A percentile compares a stretch with the other conserved stretches of the same genome.
phyloP scores from a whole-genome alignment of 2,797 vertebrate genomes.

The Pipistrellus pygmaeus region DNA sequence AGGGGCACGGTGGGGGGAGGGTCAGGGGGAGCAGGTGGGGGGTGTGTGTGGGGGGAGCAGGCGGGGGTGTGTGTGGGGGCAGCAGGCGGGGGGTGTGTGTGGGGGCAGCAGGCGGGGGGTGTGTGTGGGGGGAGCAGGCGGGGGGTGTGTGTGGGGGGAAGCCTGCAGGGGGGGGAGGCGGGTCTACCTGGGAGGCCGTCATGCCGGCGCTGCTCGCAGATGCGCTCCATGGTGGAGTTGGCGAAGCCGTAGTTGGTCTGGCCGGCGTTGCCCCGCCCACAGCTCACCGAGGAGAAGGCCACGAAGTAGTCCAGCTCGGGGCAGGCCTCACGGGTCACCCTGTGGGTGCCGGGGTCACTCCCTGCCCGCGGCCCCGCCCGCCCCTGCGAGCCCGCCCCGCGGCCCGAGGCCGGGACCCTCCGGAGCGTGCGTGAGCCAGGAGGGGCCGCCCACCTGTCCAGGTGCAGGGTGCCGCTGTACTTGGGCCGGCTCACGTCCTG shows the following conservation, averaged over 20 bases:
- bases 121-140: too few relatives aligned
- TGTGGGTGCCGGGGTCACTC: slow-evolving; percentile 73
- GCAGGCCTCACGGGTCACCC: slow-evolving; percentile 93
- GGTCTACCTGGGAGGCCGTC: slow-evolving; percentile 91
- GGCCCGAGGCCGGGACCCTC: fast-evolving
- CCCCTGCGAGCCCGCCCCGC: not conserved
- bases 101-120: too few relatives aligned
- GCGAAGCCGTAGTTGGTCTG: slow-evolving; percentile 98
- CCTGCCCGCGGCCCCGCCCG: not conserved
- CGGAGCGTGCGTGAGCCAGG: too few relatives aligned
- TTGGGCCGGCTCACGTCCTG: slow-evolving; percentile 95
- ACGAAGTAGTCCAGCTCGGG: slow-evolving; percentile 95
- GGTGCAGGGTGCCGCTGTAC: slow-evolving; percentile 93
- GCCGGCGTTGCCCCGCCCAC: slow-evolving; percentile 96
- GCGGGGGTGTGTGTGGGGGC: too few relatives aligned
- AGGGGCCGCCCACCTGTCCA: slow-evolving; percentile 92
- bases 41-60: too few relatives aligned
- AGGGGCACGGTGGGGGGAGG: not conserved
- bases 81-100: too few relatives aligned
- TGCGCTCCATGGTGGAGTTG: slow-evolving; percentile 98
- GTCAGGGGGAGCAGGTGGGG: too few relatives aligned
- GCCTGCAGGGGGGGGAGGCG: too few relatives aligned
- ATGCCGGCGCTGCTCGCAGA: slow-evolving; percentile 93
- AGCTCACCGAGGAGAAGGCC: slow-evolving; percentile 98
- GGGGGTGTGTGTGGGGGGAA: too few relatives aligned